phyloP scores from a whole-genome alignment of 2,888 invertebrate genomes.

The Dryocosmus kuriphilus region DNA sequence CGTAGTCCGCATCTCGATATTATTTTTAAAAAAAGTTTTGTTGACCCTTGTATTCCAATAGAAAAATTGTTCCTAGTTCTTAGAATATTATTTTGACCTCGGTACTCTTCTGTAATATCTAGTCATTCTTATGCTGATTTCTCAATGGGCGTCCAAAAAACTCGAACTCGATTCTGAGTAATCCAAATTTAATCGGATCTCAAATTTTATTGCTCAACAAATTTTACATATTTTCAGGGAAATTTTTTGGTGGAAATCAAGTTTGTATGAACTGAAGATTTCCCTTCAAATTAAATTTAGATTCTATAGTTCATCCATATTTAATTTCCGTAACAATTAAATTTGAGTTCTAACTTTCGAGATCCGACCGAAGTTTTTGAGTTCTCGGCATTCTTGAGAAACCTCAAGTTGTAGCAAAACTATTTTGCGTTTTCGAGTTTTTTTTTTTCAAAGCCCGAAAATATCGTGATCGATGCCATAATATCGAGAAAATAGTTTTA shows the following conservation, averaged over 20 bases:
- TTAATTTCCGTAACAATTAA: not conserved
- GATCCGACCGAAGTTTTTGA: not conserved
- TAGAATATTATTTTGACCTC: not conserved
- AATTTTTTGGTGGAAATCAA: not conserved
- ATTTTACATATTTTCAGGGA: not conserved
- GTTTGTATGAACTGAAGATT: not conserved
- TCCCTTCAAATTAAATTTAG: not conserved
- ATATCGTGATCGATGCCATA: not conserved
- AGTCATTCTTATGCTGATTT: not conserved
- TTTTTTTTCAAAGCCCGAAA: not conserved
- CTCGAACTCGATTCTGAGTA: not conserved
- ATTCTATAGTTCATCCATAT: not conserved
- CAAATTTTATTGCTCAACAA: not conserved
- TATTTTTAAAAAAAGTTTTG: not conserved
- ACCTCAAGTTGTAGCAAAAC: too few relatives aligned
- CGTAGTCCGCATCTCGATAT: conserved; percentile 52
- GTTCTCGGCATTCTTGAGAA: not conserved
- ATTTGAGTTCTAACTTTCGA: not conserved
- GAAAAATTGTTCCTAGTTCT: not conserved
- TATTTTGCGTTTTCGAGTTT: too few relatives aligned
- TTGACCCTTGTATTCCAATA: not conserved
- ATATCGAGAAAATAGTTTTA: not conserved
- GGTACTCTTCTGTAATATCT: not conserved
- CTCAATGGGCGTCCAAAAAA: not conserved
- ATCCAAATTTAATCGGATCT: not conserved